Evolutionary conservation across 2,113 vertebrate species (phyloP).

Genomic region (Mustela nigripes): DNA sequence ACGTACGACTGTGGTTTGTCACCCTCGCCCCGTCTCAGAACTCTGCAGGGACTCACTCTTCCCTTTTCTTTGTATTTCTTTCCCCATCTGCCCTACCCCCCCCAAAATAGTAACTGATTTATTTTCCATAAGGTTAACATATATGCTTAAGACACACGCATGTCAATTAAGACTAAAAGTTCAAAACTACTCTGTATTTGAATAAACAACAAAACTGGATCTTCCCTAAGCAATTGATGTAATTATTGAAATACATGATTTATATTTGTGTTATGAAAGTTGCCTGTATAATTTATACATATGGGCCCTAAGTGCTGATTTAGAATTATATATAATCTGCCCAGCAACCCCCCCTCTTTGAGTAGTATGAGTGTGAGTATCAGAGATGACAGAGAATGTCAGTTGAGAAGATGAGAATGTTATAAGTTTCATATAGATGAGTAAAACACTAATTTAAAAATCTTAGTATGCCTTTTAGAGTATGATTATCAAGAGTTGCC

Average conservation of each 20-base stretch:
- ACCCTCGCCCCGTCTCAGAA: neutral
- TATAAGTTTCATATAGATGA: neutral
- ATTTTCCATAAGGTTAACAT: conserved; percentile 14
- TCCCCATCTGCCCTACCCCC: neutral
- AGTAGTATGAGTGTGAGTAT: neutral
- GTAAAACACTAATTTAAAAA: neutral
- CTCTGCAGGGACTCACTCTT: neutral
- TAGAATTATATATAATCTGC: neutral
- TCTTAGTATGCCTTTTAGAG: neutral
- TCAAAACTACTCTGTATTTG: neutral
- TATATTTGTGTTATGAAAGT: neutral
- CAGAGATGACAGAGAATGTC: neutral
- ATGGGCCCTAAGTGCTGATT: neutral
- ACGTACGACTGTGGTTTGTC: neutral
- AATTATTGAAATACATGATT: neutral
- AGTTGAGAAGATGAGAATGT: neutral
- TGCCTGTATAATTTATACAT: neutral
- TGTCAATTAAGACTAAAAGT: neutral
- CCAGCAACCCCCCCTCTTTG: too few species aligned
- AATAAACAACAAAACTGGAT: neutral
- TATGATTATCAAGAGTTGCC: neutral
- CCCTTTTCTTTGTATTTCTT: neutral
- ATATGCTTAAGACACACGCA: neutral
- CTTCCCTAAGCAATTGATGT: neutral
- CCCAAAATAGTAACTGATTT: neutral